Percentiles rank a stretch among this genome's conserved stretches.
These are phyloP conservation scores for Melolontha melolontha DNA, from an alignment of 2,888 invertebrate species.

Conservation along the genomic window DNA sequence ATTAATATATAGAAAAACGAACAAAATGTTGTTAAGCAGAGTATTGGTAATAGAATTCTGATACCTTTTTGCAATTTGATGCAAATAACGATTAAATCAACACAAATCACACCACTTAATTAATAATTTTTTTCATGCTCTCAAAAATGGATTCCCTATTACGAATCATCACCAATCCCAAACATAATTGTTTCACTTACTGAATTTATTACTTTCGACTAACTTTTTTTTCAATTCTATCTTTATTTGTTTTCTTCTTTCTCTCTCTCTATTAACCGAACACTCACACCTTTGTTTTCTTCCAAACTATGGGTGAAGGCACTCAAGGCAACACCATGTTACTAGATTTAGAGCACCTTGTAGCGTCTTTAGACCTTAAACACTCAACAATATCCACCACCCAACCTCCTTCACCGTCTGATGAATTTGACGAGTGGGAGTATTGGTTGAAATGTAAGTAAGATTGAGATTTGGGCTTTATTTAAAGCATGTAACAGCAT, in stretches of 20 bases:
- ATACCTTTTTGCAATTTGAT: no score
- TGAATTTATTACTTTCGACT: slow-evolving; percentile 32
- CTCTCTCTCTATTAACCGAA: slow-evolving; percentile 23
- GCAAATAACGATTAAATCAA: no score
- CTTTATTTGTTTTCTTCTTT: slow-evolving; percentile 6
- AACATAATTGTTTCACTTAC: slow-evolving; percentile 54
- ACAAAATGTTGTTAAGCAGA: no score
- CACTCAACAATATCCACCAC: slow-evolving; percentile 45
- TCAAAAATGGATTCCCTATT: slow-evolving; percentile 57
- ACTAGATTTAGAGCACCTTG: slow-evolving; percentile 70
- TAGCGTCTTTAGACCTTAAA: slow-evolving; percentile 60
- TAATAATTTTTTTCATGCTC: slow-evolving; percentile 57
- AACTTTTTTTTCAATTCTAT: neutral
- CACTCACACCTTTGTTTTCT: slow-evolving; percentile 20
- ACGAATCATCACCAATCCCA: slow-evolving; percentile 54
- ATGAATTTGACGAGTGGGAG: slow-evolving; percentile 61
- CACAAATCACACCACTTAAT: slow-evolving; percentile 12
- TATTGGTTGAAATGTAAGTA: slow-evolving; percentile 63
- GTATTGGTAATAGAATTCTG: no score
- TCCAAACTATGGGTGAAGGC: slow-evolving; percentile 51
- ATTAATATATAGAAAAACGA: no score
- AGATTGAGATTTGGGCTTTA: neutral
- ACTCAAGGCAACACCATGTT: slow-evolving; percentile 66
- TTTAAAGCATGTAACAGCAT: no score
- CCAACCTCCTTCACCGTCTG: slow-evolving; percentile 50